Conservation (phyloP, 2,113 vertebrate genomes). For the Suricata suricatta region DNA sequence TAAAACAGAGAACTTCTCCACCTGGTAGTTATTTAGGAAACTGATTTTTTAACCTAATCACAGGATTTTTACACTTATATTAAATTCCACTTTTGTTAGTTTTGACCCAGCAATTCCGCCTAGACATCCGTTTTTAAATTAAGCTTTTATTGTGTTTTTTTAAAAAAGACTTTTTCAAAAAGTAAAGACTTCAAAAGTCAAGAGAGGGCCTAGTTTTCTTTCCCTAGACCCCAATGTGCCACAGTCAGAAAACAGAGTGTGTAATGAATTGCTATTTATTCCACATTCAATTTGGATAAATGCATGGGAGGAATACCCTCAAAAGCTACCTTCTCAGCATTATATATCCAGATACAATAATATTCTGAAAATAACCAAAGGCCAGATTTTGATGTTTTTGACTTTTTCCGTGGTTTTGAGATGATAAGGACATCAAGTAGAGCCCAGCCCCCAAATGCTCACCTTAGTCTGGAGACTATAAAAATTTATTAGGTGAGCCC, state of each 20-base stretch:
- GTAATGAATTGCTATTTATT: not conserved
- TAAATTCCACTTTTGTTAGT: slow-evolving; percentile 71
- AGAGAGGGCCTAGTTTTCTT: not conserved
- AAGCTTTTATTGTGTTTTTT: slow-evolving; percentile 37
- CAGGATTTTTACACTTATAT: slow-evolving; percentile 65
- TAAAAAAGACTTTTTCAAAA: not conserved
- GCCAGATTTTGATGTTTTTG: not conserved
- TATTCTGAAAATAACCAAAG: slow-evolving; percentile 41
- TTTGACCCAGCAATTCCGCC: slow-evolving; percentile 62
- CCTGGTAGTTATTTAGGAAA: slow-evolving; percentile 74
- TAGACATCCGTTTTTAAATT: slow-evolving; percentile 62
- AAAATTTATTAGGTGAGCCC: slow-evolving; percentile 61
- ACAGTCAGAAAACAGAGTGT: not conserved
- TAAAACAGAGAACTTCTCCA: slow-evolving; percentile 47
- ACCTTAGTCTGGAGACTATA: not conserved
- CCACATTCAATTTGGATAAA: not conserved
- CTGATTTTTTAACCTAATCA: slow-evolving; percentile 66
- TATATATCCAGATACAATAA: not conserved
- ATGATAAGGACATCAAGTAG: not conserved
- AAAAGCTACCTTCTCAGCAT: not conserved
- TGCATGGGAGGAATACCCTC: not conserved
- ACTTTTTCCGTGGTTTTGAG: not conserved
- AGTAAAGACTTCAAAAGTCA: slow-evolving; percentile 13
- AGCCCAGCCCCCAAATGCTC: not conserved
- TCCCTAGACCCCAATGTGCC: not conserved